Evolutionary conservation across 2,797 vertebrate species (phyloP).

Genomic region (Myoxocephalus aenaeus): DNA sequence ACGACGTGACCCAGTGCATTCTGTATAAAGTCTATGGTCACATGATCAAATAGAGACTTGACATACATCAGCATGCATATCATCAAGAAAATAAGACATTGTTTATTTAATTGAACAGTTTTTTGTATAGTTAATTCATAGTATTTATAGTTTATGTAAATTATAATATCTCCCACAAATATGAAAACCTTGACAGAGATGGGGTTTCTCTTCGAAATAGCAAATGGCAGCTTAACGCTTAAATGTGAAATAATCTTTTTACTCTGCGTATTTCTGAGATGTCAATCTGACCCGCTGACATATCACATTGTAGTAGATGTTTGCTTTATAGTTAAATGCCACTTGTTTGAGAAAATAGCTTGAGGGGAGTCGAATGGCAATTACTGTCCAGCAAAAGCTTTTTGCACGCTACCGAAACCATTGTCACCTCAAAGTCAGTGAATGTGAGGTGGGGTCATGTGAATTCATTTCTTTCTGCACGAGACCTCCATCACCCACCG

Average conservation of each 20-base stretch:
- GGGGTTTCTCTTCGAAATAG: no score
- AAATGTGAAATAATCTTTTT: no score
- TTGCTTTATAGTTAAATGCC: not conserved
- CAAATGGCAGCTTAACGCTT: no score
- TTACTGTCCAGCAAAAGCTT: conserved; percentile 32
- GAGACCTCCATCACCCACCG: conserved; percentile 1
- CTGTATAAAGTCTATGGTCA: not conserved
- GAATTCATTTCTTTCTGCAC: conserved; percentile 20
- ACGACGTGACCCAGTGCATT: no score
- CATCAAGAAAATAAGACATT: no score
- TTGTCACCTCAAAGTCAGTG: not conserved
- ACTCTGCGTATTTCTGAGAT: no score
- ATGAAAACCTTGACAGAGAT: no score
- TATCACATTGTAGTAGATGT: no score
- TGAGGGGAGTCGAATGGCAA: conserved; percentile 22
- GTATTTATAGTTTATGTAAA: no score
- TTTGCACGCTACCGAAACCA: conserved; percentile 8
- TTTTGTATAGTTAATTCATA: no score
- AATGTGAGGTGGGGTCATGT: not conserved
- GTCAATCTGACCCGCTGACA: no score
- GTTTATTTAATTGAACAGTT: not conserved
- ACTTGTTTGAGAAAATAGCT: conserved; percentile 20
- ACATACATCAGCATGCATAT: not conserved
- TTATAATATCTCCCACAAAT: no score
- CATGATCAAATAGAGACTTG: not conserved